These are phyloP conservation scores for Metacarcinus magister DNA, from an alignment of 2,888 invertebrate genomes.

Conservation along the genomic window DNA sequence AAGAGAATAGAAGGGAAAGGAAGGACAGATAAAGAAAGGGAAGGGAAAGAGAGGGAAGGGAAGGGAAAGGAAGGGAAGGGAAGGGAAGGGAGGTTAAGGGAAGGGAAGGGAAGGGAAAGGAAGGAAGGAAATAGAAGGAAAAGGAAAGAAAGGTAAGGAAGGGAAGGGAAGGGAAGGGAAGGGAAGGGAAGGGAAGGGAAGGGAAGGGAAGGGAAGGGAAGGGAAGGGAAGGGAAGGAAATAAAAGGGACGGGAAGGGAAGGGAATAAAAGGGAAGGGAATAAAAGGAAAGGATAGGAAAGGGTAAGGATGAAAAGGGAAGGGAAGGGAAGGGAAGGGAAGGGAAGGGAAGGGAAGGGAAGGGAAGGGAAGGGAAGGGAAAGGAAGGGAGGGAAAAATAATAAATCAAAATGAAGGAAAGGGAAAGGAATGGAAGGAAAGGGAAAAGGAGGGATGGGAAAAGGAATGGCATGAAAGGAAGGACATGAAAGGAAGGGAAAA, in stretches of 20 bases:
- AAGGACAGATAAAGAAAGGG: no score
- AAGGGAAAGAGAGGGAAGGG: no score
- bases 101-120: no score
- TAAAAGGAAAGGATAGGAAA: neutral
- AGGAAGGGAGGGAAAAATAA: neutral
- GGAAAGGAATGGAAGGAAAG: neutral
- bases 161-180: neutral
- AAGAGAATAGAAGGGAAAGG: no score
- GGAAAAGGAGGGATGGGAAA: neutral
- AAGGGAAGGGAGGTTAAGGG: no score
- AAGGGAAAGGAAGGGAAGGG: no score
- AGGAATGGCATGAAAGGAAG: no score
- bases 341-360: slow-evolving; percentile 32
- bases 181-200: neutral
- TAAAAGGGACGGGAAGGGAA: neutral
- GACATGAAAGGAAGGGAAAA: no score
- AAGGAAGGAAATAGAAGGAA: neutral
- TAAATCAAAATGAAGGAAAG: neutral
- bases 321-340: neutral
- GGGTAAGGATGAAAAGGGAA: neutral
- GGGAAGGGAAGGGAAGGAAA: neutral
- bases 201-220: neutral
- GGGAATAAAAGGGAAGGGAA: neutral
- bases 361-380: neutral
- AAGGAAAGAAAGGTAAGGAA: neutral